phyloP scores from a whole-genome alignment of 2,888 invertebrate species.

The Scaptomyza polygonia region DNA sequence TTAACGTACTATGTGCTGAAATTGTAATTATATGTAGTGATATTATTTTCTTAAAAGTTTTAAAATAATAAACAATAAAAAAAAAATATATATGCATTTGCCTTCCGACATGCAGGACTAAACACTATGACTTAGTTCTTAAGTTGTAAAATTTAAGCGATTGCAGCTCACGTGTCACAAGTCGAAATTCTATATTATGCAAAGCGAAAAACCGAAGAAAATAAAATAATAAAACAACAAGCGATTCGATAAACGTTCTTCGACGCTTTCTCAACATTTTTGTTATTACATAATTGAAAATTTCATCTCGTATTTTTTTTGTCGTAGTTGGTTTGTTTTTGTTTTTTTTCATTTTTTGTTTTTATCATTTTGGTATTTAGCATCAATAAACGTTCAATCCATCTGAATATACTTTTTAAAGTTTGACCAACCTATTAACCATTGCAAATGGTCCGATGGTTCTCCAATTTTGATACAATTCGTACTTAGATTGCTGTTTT shows the following conservation, averaged over 20 bases:
- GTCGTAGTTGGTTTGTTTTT: slow-evolving; percentile 17
- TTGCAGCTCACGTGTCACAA: slow-evolving; percentile 31
- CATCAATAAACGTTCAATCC: slow-evolving; percentile 37
- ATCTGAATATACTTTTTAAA: slow-evolving; percentile 35
- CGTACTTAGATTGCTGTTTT: slow-evolving; percentile 16
- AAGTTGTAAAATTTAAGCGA: slow-evolving; percentile 44
- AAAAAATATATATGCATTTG: slow-evolving; percentile 18
- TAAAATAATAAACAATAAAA: slow-evolving; percentile 4
- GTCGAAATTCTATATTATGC: slow-evolving; percentile 8
- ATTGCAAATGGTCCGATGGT: slow-evolving; percentile 48
- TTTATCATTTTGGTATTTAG: slow-evolving; percentile 46
- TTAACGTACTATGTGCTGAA: slow-evolving; percentile 55
- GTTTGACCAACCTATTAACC: slow-evolving; percentile 25
- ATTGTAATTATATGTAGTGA: slow-evolving; percentile 37
- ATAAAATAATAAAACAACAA: slow-evolving; percentile 28
- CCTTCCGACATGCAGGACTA: slow-evolving; percentile 35
- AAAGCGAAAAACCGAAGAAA: slow-evolving; percentile 1
- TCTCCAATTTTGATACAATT: slow-evolving; percentile 29
- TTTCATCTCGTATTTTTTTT: slow-evolving; percentile 14
- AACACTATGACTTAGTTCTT: slow-evolving; percentile 74
- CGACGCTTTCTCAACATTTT: slow-evolving; percentile 12
- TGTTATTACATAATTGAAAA: background rate
- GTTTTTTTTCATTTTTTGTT: no score
- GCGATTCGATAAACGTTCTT: slow-evolving; percentile 33
- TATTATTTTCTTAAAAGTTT: slow-evolving; percentile 6